phyloP scores from a whole-genome alignment of 2,113 vertebrate genomes.

The Albula glossodonta region DNA sequence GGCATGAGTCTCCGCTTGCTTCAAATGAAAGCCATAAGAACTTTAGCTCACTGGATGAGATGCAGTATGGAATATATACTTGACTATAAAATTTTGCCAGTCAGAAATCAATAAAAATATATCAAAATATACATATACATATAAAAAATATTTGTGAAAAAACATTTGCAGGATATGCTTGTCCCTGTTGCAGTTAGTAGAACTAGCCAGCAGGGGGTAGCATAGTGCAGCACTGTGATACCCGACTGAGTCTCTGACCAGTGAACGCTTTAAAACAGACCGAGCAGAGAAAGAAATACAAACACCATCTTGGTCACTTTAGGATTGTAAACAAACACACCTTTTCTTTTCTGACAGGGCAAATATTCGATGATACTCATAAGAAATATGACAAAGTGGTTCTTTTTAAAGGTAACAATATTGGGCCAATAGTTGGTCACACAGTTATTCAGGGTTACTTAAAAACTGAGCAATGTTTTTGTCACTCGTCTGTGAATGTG shows the following conservation, averaged over 20 bases:
- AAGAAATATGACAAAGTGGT: neutral
- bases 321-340: neutral
- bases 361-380: neutral
- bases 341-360: neutral
- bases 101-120: too few species aligned
- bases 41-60: too few species aligned
- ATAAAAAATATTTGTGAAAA: too few species aligned
- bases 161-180: neutral
- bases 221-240: neutral
- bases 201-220: neutral
- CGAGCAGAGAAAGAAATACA: neutral
- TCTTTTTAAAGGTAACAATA: too few species aligned
- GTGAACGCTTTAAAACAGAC: neutral
- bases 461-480: neutral
- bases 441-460: neutral
- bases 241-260: neutral
- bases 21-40: too few species aligned
- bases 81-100: too few species aligned
- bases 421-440: neutral
- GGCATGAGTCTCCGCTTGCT: too few species aligned
- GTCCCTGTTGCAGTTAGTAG: neutral
- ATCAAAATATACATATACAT: too few species aligned
- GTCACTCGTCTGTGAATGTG: neutral
- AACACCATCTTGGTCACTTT: neutral
- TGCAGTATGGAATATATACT: too few species aligned